Conservation (phyloP, 2,888 invertebrate species). For the Bellardia bayeri region DNA sequence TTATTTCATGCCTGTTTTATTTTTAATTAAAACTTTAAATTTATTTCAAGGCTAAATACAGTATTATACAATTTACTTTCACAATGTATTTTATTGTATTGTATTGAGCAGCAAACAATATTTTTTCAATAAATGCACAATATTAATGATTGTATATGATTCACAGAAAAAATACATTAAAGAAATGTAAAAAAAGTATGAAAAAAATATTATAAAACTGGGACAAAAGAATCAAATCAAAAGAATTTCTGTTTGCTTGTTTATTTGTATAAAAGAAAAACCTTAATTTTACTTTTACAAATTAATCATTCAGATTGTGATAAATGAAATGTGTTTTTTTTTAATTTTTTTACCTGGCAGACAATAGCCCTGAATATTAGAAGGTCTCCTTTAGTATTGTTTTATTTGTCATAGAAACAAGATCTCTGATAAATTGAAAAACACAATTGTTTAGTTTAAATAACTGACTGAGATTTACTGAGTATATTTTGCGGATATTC, state of each 20-base stretch:
- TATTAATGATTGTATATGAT: slow-evolving; percentile 8
- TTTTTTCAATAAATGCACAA: not conserved
- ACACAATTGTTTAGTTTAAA: no score
- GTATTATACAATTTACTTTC: not conserved
- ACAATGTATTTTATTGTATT: slow-evolving; percentile 6
- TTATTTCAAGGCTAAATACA: slow-evolving; percentile 38
- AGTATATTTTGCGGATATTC: no score
- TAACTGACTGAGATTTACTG: no score
- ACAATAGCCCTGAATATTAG: slow-evolving; percentile 10
- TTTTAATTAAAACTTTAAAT: slow-evolving; percentile 51
- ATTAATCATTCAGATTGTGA: slow-evolving; percentile 21
- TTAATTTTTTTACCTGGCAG: slow-evolving; percentile 3
- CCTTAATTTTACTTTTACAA: slow-evolving; percentile 31
- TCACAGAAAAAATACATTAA: slow-evolving; percentile 5
- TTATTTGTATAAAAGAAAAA: slow-evolving; percentile 2
- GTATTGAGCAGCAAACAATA: not conserved
- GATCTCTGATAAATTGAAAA: not conserved
- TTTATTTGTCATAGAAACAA: not conserved
- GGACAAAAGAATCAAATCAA: slow-evolving; percentile 10
- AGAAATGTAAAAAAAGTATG: slow-evolving; percentile 1
- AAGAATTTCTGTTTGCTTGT: slow-evolving; percentile 18
- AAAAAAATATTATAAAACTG: not conserved
- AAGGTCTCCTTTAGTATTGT: not conserved
- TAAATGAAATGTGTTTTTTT: not conserved
- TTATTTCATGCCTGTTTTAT: slow-evolving; percentile 20